Percentiles rank a stretch among this genome's conserved stretches.
Conservation (phyloP, 2,888 invertebrate genomes). For the Chrysolina americana region DNA sequence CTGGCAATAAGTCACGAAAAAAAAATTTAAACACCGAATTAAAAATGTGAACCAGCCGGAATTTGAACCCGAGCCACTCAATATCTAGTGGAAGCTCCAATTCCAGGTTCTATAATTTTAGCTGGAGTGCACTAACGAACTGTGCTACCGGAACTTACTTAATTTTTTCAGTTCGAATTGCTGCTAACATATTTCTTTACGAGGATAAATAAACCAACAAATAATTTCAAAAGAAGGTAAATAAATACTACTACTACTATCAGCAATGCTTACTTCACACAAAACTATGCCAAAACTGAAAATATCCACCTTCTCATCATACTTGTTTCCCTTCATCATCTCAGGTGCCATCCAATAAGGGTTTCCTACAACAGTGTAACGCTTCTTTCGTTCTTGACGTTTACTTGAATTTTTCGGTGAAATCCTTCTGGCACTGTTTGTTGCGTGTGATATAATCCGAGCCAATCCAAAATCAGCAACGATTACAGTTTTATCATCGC, state of each 20-base stretch:
- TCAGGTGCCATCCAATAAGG: slow-evolving; percentile 99
- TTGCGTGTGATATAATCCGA: slow-evolving; percentile 78
- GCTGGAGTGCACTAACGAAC: too few species aligned
- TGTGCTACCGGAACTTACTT: too few species aligned
- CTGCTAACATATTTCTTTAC: too few species aligned
- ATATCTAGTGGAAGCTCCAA: too few species aligned
- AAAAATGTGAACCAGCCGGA: too few species aligned
- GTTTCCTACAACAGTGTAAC: slow-evolving; percentile 96
- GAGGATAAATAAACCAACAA: too few species aligned
- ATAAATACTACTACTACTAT: too few species aligned
- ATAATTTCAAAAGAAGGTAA: too few species aligned
- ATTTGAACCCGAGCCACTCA: too few species aligned
- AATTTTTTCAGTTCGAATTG: too few species aligned
- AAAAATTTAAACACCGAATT: too few species aligned
- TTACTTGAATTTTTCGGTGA: slow-evolving; percentile 64
- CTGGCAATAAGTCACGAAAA: background rate
- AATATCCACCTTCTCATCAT: slow-evolving; percentile 96
- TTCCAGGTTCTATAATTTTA: too few species aligned
- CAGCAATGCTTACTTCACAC: slow-evolving; percentile 81
- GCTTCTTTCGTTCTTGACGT: slow-evolving; percentile 81
- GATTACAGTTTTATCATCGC: slow-evolving; percentile 86
- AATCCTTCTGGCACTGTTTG: slow-evolving; percentile 63
- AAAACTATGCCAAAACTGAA: slow-evolving; percentile 96
- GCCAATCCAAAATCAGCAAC: slow-evolving; percentile 97
- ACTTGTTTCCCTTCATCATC: slow-evolving; percentile 97